These are phyloP conservation scores for Temnothorax curvispinosus DNA, from an alignment of 1,140 invertebrate genomes.

Conservation along the genomic window DNA sequence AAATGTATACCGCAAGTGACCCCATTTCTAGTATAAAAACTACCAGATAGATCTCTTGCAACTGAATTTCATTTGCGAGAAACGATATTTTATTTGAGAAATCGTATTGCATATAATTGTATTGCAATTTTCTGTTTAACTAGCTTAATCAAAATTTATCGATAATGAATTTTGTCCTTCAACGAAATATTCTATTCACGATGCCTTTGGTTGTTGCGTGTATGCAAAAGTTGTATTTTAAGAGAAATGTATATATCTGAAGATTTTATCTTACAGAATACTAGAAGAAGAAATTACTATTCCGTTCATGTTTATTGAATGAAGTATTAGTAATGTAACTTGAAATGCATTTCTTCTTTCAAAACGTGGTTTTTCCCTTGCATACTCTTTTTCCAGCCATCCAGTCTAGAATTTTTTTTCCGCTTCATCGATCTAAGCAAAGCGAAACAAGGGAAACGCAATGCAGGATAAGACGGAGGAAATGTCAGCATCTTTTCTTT, in stretches of 20 bases:
- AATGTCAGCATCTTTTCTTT: constrained; percentile 40
- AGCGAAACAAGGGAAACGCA: constrained; percentile 48
- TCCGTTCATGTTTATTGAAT: neutral
- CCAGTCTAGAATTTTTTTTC: constrained; percentile 63
- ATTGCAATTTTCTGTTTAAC: neutral
- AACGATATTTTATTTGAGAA: neutral
- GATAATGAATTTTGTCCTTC: neutral
- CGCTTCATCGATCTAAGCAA: constrained; percentile 61
- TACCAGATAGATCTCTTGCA: neutral
- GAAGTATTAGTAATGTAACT: constrained; percentile 13
- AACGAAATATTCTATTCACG: neutral
- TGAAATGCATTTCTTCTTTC: neutral
- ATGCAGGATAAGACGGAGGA: constrained; percentile 62
- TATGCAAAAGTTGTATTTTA: neutral
- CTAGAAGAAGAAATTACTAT: neutral
- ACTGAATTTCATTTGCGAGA: constrained; percentile 3
- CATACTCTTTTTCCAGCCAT: neutral
- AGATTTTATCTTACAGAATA: neutral
- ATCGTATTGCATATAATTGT: neutral
- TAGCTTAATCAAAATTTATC: constrained; percentile 8
- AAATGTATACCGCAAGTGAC: constrained; percentile 15
- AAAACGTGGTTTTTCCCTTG: neutral
- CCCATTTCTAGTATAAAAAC: constrained; percentile 19
- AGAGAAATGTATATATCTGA: neutral
- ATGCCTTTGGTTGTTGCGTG: neutral